phyloP scores from a whole-genome alignment of 2,797 vertebrate genomes.

The Tinamus major region DNA sequence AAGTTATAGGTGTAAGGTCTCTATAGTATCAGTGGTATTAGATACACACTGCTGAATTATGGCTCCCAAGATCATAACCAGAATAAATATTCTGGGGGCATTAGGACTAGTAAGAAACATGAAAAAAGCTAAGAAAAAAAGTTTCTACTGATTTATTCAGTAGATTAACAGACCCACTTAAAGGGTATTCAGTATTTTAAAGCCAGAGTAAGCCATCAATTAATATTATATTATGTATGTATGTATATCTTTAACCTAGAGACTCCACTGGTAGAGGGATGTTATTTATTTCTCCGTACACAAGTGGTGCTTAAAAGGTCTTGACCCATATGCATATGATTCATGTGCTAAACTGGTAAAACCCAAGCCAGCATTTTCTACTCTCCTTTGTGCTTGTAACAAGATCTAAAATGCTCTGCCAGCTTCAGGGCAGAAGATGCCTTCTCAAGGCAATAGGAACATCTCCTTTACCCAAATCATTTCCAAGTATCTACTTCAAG shows the following conservation, averaged over 20 bases:
- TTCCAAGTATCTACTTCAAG: not conserved
- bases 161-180: not conserved
- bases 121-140: not conserved
- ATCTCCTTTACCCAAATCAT: not conserved
- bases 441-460: not conserved
- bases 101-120: not conserved
- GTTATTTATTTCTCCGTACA: not conserved
- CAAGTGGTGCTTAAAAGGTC: not conserved
- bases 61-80: not conserved
- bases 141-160: not conserved
- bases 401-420: not conserved
- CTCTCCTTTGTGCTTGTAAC: not conserved
- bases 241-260: not conserved
- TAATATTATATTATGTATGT: not conserved
- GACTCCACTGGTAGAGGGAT: not conserved
- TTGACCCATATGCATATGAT: not conserved
- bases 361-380: not conserved
- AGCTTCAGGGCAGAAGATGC: not conserved
- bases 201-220: not conserved
- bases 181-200: not conserved
- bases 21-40: not conserved
- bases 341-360: not conserved
- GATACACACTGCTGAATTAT: not conserved
- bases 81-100: not conserved
- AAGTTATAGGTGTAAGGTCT: too few species aligned